Evolutionary conservation across 2,797 vertebrate species (phyloP), one percentile per base, ranked within the genome.

Genomic region (Aotus griseimembra): DNA sequence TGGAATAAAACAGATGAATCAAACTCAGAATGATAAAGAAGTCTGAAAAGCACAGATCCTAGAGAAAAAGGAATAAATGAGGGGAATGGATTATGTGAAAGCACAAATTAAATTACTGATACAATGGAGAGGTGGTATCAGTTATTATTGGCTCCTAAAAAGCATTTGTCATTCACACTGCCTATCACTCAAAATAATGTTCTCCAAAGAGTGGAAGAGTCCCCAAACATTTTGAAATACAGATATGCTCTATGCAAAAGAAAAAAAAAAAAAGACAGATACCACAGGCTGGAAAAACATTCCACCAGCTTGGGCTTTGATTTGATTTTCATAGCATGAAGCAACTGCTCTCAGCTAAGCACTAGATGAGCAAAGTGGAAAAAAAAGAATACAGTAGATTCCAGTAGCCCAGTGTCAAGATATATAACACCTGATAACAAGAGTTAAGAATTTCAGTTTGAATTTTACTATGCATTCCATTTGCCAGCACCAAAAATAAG

Each of bases 401-500:
- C 48, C n/a, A 92, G 41, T 10, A 73, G 48, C 26, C 46, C 20
- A 57, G 22, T 82, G 67, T 85, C 20, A 81, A 41, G 41, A 77
- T 12, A 80, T 6, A 4, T 22, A 95, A 83, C 39, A 61, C 52
- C 30, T 39, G 22, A 83, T 72, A 19, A 57, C 8, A 7, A 90
- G 15, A 24, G 26, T 55, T 86, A 82, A 86, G 26, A 72, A 77
- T 30, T 95, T 92, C 88, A 86, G 55, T 44, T 2, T 61, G 28
- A 92, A 70, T 26, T 77, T 30, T 30, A 93, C 67, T 85, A 76
- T 30, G 50, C 55, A 83, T 73, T 86, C 33, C 22, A 87, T 57
- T 87, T 90, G 80, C 73, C 50, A 96, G 48, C n/a, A 85, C 48
- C 52, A 57, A 94, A 80, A 72, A 61, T 52, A 76, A 77, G 84